Conservation (phyloP, 1,140 invertebrate species). For the Coenobita brevimanus region DNA sequence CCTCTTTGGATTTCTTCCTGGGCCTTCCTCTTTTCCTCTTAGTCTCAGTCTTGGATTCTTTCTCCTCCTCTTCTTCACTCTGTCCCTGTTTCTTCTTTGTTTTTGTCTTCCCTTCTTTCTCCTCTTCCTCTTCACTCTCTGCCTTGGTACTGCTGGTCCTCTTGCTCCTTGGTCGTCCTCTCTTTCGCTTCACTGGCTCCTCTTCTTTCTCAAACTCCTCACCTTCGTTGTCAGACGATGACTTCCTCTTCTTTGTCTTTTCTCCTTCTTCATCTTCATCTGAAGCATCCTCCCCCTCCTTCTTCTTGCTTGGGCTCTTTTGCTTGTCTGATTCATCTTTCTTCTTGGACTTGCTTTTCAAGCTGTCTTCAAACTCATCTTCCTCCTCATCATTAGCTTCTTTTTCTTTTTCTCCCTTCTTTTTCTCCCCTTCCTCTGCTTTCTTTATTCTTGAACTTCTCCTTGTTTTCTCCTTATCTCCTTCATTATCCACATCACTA, state of each 20-base stretch:
- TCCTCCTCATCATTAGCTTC: not conserved
- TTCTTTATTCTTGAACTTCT: not conserved
- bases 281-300: not conserved
- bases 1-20: not conserved
- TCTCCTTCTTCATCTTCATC: not conserved
- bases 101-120: not conserved
- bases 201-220: constrained; percentile 70
- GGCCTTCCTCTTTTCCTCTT: not conserved
- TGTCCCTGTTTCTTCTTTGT: not conserved
- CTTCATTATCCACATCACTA: not conserved
- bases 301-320: not conserved
- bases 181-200: not conserved
- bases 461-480: not conserved
- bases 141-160: not conserved
- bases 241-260: constrained; percentile 53
- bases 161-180: not conserved
- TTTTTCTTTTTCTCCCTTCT: not conserved
- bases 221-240: constrained; percentile 70
- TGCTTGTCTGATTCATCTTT: not conserved
- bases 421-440: not conserved
- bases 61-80: not conserved
- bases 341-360: constrained; percentile 57
- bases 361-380: constrained; percentile 24
- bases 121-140: not conserved
- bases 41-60: not conserved